phyloP scores from a whole-genome alignment of 2,797 vertebrate genomes.

The Spea hammondii region DNA sequence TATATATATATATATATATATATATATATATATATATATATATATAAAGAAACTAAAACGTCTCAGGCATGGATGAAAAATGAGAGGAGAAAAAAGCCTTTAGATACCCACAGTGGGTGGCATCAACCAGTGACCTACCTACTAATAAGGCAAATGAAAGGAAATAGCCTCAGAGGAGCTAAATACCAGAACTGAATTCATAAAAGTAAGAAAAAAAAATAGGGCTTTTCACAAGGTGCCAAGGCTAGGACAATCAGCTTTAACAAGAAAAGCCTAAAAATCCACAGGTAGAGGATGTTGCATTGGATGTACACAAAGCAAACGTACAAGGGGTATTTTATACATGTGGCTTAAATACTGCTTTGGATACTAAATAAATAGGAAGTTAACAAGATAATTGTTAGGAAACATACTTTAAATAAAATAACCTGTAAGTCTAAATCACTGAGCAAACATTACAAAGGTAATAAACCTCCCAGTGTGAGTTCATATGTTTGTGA shows the following conservation, averaged over 20 bases:
- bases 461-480: conserved; percentile 31
- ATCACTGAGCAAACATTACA: conserved; percentile 45
- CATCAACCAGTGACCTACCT: conserved; percentile 64
- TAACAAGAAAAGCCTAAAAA: conserved; percentile 58
- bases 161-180: conserved; percentile 62
- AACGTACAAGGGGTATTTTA: conserved; percentile 52
- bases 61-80: conserved; percentile 57
- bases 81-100: conserved; percentile 62
- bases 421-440: conserved; percentile 43
- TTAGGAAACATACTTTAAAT: conserved; percentile 26
- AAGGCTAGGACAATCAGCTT: conserved; percentile 54
- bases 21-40: no score
- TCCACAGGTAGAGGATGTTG: conserved; percentile 57
- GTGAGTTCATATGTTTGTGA: conserved; percentile 36
- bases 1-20: conserved; percentile 52
- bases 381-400: conserved; percentile 49
- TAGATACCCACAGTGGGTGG: conserved; percentile 66
- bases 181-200: conserved; percentile 59
- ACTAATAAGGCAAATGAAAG: conserved; percentile 68
- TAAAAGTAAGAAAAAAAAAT: conserved; percentile 47
- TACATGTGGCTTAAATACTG: conserved; percentile 51
- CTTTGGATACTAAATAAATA: conserved; percentile 52
- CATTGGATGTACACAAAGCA: conserved; percentile 43
- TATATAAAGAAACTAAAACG: conserved; percentile 57
- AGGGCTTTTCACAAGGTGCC: conserved; percentile 53